These are phyloP conservation scores for Cantharis flavilabris DNA, from an alignment of 2,888 invertebrate genomes.

Conservation along the genomic window DNA sequence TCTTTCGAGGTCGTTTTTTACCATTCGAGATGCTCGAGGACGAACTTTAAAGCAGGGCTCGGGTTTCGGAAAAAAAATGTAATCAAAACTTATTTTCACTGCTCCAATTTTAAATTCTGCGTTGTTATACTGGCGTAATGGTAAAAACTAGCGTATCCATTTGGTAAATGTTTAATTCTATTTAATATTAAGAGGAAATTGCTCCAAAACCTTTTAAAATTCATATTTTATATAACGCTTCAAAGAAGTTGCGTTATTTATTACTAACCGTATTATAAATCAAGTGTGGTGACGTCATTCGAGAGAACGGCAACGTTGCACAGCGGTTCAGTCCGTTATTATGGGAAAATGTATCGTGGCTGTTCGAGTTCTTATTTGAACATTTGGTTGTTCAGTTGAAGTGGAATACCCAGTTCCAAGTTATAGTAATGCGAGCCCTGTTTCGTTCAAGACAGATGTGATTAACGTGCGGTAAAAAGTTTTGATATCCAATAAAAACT, in stretches of 20 bases:
- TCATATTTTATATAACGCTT: background rate
- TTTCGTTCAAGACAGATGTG: slow-evolving; percentile 34
- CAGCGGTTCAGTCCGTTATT: slow-evolving; percentile 38
- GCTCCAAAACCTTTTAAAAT: background rate
- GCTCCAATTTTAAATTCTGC: background rate
- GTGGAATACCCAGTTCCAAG: slow-evolving; percentile 52
- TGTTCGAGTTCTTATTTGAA: slow-evolving; percentile 29
- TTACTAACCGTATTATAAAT: slow-evolving; percentile 50
- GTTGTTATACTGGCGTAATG: background rate
- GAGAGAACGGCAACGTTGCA: slow-evolving; percentile 47
- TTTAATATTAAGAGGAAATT: background rate
- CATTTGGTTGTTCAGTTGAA: slow-evolving; percentile 39
- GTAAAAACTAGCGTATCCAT: background rate
- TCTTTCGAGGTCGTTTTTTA: slow-evolving; percentile 35
- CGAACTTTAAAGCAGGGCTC: slow-evolving; percentile 32
- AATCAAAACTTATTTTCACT: background rate
- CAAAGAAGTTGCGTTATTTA: slow-evolving; percentile 53
- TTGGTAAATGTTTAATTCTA: background rate
- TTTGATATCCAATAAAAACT: slow-evolving; percentile 10
- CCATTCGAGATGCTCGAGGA: slow-evolving; percentile 31
- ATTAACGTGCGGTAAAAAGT: slow-evolving; percentile 39
- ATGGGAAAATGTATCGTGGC: slow-evolving; percentile 28
- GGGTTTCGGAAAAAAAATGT: background rate
- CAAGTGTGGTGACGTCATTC: slow-evolving; percentile 53
- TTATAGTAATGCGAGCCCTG: slow-evolving; percentile 51